phyloP scores from a whole-genome alignment of 2,888 invertebrate species.

The Eucera pruinosa region DNA sequence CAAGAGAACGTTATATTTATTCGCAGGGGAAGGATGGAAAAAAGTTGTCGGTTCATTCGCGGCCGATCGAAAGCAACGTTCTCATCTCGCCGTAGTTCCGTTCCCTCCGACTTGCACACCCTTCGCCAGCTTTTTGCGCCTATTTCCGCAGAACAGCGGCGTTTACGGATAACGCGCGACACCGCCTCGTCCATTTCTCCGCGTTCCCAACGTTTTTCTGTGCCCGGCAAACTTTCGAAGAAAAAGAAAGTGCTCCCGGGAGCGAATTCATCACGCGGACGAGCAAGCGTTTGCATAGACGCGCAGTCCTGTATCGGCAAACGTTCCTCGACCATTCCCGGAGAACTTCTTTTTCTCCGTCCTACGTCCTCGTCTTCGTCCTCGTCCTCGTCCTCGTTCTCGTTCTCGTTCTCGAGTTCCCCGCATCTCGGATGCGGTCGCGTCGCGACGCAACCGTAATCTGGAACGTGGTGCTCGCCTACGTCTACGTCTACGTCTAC shows the following conservation, averaged over 20 bases:
- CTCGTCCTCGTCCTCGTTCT: slow-evolving; percentile 36
- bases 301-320: background rate
- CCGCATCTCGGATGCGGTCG: background rate
- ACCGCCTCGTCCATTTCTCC: slow-evolving; percentile 24
- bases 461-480: slow-evolving; percentile 74
- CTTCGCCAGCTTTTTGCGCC: slow-evolving; percentile 41
- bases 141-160: slow-evolving; percentile 38
- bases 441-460: slow-evolving; percentile 50
- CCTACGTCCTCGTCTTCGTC: slow-evolving; percentile 48
- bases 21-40: slow-evolving; percentile 72
- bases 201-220: no score
- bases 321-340: background rate
- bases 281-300: background rate
- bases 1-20: slow-evolving; percentile 73
- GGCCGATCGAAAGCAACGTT: slow-evolving; percentile 62
- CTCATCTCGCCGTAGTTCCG: slow-evolving; percentile 70
- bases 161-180: slow-evolving; percentile 18
- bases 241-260: background rate
- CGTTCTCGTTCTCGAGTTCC: background rate
- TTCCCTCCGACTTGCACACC: slow-evolving; percentile 55
- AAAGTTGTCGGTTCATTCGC: slow-evolving; percentile 73
- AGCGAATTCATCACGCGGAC: background rate
- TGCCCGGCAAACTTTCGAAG: no score
- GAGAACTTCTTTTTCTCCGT: slow-evolving; percentile 16
- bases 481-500: no score